A percentile compares a stretch with the other conserved stretches of the same genome.
These are phyloP conservation scores for Momotus momota DNA, from an alignment of 2,797 vertebrate species.

Conservation along the genomic window DNA sequence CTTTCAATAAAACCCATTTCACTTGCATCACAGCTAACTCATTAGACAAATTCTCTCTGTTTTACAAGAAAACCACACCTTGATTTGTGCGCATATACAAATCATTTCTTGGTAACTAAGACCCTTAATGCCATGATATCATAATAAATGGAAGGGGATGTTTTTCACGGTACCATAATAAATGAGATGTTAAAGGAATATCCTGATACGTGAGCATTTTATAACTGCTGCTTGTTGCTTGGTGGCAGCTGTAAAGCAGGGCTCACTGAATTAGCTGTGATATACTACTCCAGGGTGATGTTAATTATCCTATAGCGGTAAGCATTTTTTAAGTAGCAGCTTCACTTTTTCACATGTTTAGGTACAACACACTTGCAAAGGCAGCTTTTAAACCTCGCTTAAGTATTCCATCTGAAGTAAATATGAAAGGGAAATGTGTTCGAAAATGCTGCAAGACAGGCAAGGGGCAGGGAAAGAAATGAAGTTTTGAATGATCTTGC, in stretches of 20 bases:
- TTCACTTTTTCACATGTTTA: slow-evolving; percentile 42
- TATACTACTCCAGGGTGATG: slow-evolving; percentile 20
- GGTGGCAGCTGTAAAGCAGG: slow-evolving; percentile 68
- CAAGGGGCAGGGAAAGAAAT: neutral
- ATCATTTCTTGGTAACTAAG: slow-evolving; percentile 56
- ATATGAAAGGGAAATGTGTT: neutral
- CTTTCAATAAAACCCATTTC: neutral
- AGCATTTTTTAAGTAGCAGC: slow-evolving; percentile 52
- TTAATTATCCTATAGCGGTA: slow-evolving; percentile 44
- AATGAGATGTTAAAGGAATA: slow-evolving; percentile 63
- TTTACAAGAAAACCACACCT: slow-evolving; percentile 15
- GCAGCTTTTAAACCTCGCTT: neutral
- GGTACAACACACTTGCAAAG: neutral
- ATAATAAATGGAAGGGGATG: slow-evolving; percentile 49
- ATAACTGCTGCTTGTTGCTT: slow-evolving; percentile 55
- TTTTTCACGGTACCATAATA: slow-evolving; percentile 70
- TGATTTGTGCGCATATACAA: neutral
- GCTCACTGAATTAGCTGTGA: slow-evolving; percentile 57
- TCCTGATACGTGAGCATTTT: slow-evolving; percentile 61
- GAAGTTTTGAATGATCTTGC: neutral
- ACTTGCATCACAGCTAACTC: neutral
- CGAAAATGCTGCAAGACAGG: neutral
- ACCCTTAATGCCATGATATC: slow-evolving; percentile 21
- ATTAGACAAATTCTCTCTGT: neutral
- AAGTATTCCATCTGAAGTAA: neutral